Base-by-base conservation (phyloP, 2,888 invertebrate species). In the Drosophila mimetica region DNA sequence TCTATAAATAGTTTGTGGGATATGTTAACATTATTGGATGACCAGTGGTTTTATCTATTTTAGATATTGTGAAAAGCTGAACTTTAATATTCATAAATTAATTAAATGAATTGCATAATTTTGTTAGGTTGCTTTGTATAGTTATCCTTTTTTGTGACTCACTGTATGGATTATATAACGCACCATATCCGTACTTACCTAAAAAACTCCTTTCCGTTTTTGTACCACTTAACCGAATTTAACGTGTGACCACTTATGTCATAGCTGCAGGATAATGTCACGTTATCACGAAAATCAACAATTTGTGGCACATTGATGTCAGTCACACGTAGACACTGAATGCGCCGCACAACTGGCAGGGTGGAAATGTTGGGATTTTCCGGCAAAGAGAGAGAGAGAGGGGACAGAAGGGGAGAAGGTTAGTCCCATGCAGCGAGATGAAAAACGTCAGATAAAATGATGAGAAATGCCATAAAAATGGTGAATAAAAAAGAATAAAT, bases 221-320 rank as follows among this genome's bases (percentile, higher is more conserved):
- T 90, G 76, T 92, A 93, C 93, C 93, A 93, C 88, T 93, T 93
- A 52, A 93, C 92, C 47, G 92, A 92, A 78, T 93, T 92, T 65
- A 93, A 85, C 74, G 92, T 91, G 80, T 92, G 92, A 42, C 88
- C 89, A 71, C 91, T 91, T 91, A 92, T 92, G 75, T 92, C 91
- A 87, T 92, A 93, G 73, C 89, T 90, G 83, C 93, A 93, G 76
- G 91, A 90, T 72, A 93, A 85, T 71, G 90, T 90, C 77, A 92
- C 91, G 74, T 91, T 90, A 72, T 92, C 91, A 46, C 92, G 90
- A 77, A 91, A 90, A 85, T 92, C 92, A 71, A 92, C 92, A 72
- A 92, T 91, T 71, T 89, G 79, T 58, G 92, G 92, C 59, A 92
- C 92, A 71, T 89, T 89, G 86, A 92, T 91, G 75, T 91, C 91